These are phyloP conservation scores for Nannospalax galili DNA, from an alignment of 2,113 vertebrate genomes.

Conservation along the genomic window DNA sequence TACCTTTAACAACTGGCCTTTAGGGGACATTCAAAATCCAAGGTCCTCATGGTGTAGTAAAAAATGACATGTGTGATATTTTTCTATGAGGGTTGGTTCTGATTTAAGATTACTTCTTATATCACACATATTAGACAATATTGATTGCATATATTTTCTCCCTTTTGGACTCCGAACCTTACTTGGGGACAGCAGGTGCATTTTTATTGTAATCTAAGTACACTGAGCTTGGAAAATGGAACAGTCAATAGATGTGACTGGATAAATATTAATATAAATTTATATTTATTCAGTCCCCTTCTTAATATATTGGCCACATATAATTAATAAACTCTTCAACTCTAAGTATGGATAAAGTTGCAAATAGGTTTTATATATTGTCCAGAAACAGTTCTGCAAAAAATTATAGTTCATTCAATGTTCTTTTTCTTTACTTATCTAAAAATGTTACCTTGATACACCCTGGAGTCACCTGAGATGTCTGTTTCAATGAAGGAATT, in stretches of 20 bases:
- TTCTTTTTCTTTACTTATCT: no score
- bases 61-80: accelerated
- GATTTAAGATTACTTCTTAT: not conserved
- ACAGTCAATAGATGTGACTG: not conserved
- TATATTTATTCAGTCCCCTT: not conserved
- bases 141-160: not conserved
- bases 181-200: not conserved
- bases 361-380: not conserved
- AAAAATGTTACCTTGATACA: no score
- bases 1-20: not conserved
- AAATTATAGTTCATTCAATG: no score
- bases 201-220: not conserved
- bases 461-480: no score
- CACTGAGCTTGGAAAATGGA: not conserved
- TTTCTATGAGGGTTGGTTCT: not conserved
- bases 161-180: not conserved
- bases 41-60: not conserved
- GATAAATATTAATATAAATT: not conserved
- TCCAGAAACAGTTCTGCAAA: no score
- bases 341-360: not conserved
- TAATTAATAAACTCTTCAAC: not conserved
- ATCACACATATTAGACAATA: not conserved
- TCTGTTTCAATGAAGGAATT: no score
- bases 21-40: not conserved
- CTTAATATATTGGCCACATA: not conserved